Base-by-base conservation (phyloP, 2,888 invertebrate species). In the Erynnis tages region DNA sequence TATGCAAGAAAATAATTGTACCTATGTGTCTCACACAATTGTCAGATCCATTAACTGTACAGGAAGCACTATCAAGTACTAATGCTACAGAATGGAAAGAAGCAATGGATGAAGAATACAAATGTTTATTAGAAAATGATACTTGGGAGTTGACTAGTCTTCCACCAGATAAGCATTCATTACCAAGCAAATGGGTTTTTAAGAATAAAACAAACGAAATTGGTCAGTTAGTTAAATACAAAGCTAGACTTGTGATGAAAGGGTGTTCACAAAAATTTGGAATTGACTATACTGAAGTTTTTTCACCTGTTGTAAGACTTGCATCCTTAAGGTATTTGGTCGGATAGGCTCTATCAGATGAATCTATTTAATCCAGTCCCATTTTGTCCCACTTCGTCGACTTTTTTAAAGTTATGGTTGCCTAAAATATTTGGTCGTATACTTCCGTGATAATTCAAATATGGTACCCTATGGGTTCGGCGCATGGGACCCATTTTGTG, bases 101-200 rank as follows among this genome's bases (percentile, higher is more conserved):
- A 3, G 34, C 34, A 16, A 34, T 34, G 38, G 38, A 38, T 38
- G 38, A 38, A 4, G 38, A 38, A 10, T 38, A 38, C 3, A 4
- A 23, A 13, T 21, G 13, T 1, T 11, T 38, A 11, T 6, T 38
- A 6, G 38, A 38, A 7, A 38, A 38, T 13, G 23, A 38, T 6
- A 38, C 38, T 5, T 38, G 38, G 38, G 38, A 11, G 3, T 23
- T 38, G 10, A 38, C 23, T 38, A 13, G 13, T 38, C 38, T 38
- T 11, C 37, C 38, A 13, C 2, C 5, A 2, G 2, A 13, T 7
- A 38, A 38, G 11, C 21, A 4, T 29, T n/a, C 53, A 0, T 58
- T 66, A 4, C 59, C 59, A 11, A 56, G 56, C 25, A 67, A 63
- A 57, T 70, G 65, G 63, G 59, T 65, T 2, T 65, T 55, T 43